Evolutionary conservation across 2,888 invertebrate species (phyloP).

Genomic region (Trisateles emortualis): DNA sequence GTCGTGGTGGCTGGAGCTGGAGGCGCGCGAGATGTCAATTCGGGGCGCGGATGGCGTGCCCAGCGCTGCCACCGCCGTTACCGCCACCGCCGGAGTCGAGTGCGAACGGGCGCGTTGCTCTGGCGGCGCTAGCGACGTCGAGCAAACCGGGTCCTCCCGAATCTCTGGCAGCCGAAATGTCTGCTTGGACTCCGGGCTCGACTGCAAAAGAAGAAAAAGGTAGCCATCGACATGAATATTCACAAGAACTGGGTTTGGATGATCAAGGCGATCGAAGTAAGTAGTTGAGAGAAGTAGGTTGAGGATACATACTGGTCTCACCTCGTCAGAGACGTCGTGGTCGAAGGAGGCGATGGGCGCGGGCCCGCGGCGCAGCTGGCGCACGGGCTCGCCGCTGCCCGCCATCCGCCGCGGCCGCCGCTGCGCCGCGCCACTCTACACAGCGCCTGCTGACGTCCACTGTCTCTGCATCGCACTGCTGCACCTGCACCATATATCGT

Average conservation of each 20-base stretch:
- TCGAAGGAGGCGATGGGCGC: slow-evolving; percentile 98
- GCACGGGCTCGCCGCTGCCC: slow-evolving; percentile 63
- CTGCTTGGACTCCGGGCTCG: slow-evolving; percentile 87
- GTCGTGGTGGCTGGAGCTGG: slow-evolving; percentile 95
- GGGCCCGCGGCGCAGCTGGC: slow-evolving; percentile 94
- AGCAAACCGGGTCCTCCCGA: slow-evolving; percentile 77
- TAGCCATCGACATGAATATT: neutral
- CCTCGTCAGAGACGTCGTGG: slow-evolving; percentile 93
- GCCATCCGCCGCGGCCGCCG: slow-evolving; percentile 50
- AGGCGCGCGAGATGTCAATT: slow-evolving; percentile 96
- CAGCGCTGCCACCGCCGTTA: slow-evolving; percentile 51
- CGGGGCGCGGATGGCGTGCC: slow-evolving; percentile 92
- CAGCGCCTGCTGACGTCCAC: slow-evolving; percentile 9
- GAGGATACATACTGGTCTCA: slow-evolving; percentile 87
- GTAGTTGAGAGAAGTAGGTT: slow-evolving; percentile 61
- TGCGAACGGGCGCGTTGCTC: slow-evolving; percentile 77
- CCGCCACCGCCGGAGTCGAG: slow-evolving; percentile 67
- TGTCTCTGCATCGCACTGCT: neutral
- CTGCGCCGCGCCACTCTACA: slow-evolving; percentile 26
- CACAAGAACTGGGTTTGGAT: neutral
- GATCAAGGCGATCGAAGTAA: slow-evolving; percentile 20
- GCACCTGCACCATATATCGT: slow-evolving; percentile 3
- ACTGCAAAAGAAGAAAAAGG: slow-evolving; percentile 62
- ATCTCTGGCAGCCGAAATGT: slow-evolving; percentile 80
- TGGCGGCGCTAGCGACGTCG: slow-evolving; percentile 58